These are phyloP conservation scores for Philereme transversata DNA, from an alignment of 2,888 invertebrate genomes.

Conservation along the genomic window DNA sequence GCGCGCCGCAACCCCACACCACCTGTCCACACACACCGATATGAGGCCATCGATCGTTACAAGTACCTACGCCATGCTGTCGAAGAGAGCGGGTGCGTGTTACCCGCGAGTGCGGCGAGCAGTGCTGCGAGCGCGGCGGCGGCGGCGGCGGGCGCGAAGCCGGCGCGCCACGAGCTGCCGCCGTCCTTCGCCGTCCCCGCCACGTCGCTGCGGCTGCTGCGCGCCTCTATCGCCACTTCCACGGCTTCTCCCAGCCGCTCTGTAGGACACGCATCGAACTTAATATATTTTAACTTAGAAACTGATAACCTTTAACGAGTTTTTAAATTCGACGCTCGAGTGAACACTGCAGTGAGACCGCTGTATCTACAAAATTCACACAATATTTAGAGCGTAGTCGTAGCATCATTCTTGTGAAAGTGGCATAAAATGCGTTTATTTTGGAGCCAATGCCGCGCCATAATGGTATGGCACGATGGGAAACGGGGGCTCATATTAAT, in stretches of 20 bases:
- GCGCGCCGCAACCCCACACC: slow-evolving; percentile 31
- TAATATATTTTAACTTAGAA: too few relatives aligned
- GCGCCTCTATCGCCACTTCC: slow-evolving; percentile 46
- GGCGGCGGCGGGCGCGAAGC: slow-evolving; percentile 49
- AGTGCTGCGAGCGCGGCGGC: slow-evolving; percentile 50
- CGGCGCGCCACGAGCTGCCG: slow-evolving; percentile 43
- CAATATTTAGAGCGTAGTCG: too few relatives aligned
- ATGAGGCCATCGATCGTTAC: background rate
- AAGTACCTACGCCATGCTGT: too few relatives aligned
- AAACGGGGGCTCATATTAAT: too few relatives aligned
- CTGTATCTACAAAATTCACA: too few relatives aligned
- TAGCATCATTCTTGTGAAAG: too few relatives aligned
- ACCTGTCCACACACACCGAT: background rate
- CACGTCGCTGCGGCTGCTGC: slow-evolving; percentile 34
- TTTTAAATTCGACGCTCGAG: too few relatives aligned
- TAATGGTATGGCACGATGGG: too few relatives aligned
- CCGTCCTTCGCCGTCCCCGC: slow-evolving; percentile 28
- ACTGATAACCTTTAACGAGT: too few relatives aligned
- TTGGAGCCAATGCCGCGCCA: too few relatives aligned
- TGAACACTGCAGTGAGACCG: too few relatives aligned
- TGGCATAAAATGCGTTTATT: too few relatives aligned
- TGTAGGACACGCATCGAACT: slow-evolving; percentile 30
- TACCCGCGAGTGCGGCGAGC: slow-evolving; percentile 45
- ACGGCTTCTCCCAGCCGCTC: slow-evolving; percentile 62
- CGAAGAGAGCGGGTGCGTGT: background rate